Percentiles rank a stretch among this genome's conserved stretches.
Evolutionary conservation across 2,888 invertebrate species (phyloP).

Genomic region (Conops quadrifasciatus): DNA sequence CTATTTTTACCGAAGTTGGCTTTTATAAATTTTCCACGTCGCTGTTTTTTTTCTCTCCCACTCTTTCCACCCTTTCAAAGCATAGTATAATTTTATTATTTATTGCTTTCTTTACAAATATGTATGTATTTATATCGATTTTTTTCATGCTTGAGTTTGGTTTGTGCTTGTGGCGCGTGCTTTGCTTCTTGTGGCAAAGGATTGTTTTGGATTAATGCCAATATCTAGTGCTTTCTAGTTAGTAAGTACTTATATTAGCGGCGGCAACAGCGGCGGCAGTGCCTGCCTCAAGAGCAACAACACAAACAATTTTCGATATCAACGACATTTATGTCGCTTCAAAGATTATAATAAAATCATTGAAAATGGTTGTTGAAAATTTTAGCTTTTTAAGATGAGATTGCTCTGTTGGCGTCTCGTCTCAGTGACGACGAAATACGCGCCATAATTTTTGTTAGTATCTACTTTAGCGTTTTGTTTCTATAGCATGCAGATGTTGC

Average conservation of each 20-base stretch:
- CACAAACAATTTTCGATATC: neutral
- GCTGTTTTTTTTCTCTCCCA: neutral
- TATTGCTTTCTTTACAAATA: neutral
- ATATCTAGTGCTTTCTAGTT: neutral
- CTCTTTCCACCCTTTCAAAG: neutral
- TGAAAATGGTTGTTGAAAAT: neutral
- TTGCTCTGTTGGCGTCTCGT: too few relatives aligned
- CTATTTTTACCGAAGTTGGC: too few relatives aligned
- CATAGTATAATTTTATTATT: neutral
- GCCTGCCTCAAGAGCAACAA: neutral
- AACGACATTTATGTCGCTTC: neutral
- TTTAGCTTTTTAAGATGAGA: neutral
- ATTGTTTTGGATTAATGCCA: conserved; percentile 14
- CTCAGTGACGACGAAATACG: too few relatives aligned
- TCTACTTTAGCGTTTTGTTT: too few relatives aligned
- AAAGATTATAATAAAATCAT: neutral
- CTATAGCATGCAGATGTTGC: neutral
- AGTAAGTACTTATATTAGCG: too few relatives aligned
- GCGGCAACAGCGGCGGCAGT: neutral
- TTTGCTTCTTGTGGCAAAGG: neutral
- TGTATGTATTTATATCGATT: neutral
- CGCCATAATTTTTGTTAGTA: too few relatives aligned
- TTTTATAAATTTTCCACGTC: neutral
- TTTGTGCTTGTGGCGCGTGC: conserved; percentile 11
- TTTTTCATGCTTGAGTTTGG: neutral